Conservation (phyloP, 2,113 vertebrate genomes). For the Hippoglossus stenolepis region DNA sequence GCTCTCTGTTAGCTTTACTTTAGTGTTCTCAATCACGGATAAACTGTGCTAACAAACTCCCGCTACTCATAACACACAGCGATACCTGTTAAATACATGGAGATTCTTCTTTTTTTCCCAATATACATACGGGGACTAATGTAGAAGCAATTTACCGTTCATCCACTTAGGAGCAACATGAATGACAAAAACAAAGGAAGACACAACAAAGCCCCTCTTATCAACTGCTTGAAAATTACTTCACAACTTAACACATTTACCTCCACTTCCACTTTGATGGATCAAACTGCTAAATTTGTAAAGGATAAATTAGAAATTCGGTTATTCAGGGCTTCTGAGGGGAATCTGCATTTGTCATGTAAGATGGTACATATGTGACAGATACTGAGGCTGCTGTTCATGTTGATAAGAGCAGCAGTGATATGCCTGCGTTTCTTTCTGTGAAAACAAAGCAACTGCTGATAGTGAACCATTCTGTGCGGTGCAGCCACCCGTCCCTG, state of each 20-base stretch:
- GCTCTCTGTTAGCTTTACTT: conserved; percentile 46
- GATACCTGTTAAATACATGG: conserved; percentile 7
- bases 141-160: background rate
- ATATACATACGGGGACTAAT: conserved; percentile 10
- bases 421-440: conserved; percentile 68
- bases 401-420: conserved; percentile 74
- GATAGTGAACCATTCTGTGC: conserved; percentile 35
- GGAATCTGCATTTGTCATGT: conserved; percentile 10
- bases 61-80: conserved; percentile 8
- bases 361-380: conserved; percentile 65
- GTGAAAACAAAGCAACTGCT: conserved; percentile 72
- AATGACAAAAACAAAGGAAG: background rate
- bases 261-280: background rate
- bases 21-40: conserved; percentile 43
- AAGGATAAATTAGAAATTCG: background rate
- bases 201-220: background rate
- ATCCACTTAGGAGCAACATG: background rate
- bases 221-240: background rate
- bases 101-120: background rate
- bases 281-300: background rate
- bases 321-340: background rate
- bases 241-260: background rate
- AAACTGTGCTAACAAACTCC: conserved; percentile 42
- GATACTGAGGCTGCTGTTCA: conserved; percentile 28
- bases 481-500: too few relatives aligned